A percentile compares a stretch with the other conserved stretches of the same genome.
These are phyloP conservation scores for Halictus quadricinctus DNA, from an alignment of 2,888 invertebrate species.

Conservation along the genomic window DNA sequence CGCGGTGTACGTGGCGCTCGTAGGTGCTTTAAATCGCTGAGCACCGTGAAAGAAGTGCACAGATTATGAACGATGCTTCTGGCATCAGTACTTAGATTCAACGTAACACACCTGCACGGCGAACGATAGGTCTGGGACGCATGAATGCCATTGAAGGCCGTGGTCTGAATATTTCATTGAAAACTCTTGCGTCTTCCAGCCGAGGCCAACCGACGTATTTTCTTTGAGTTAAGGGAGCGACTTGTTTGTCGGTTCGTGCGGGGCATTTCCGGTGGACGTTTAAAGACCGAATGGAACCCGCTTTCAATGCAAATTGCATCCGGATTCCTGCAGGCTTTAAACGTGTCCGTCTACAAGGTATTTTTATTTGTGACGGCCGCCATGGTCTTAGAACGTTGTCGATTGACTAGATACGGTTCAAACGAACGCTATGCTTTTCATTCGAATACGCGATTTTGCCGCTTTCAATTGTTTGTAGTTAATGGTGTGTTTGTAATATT, in stretches of 20 bases:
- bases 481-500: too few relatives aligned
- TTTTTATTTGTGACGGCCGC: background rate
- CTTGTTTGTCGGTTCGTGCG: conserved; percentile 34
- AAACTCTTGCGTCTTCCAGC: conserved; percentile 41
- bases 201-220: conserved; percentile 21
- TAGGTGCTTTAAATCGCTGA: conserved; percentile 41
- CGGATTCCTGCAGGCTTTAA: background rate
- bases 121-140: conserved; percentile 36
- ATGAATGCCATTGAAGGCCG: conserved; percentile 39
- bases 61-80: conserved; percentile 46
- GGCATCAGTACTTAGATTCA: conserved; percentile 41
- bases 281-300: conserved; percentile 14
- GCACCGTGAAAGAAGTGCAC: conserved; percentile 39
- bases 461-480: too few relatives aligned
- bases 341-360: background rate
- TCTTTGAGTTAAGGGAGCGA: conserved; percentile 35
- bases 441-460: background rate
- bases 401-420: background rate
- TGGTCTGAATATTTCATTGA: conserved; percentile 49
- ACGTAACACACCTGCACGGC: conserved; percentile 19
- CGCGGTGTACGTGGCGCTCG: background rate
- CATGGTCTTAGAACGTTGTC: background rate
- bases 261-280: conserved; percentile 17
- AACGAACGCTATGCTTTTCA: background rate
- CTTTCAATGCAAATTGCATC: conserved; percentile 5